Evolutionary conservation across 1,140 invertebrate species (phyloP).

Genomic region (Conopomorpha cramerella): DNA sequence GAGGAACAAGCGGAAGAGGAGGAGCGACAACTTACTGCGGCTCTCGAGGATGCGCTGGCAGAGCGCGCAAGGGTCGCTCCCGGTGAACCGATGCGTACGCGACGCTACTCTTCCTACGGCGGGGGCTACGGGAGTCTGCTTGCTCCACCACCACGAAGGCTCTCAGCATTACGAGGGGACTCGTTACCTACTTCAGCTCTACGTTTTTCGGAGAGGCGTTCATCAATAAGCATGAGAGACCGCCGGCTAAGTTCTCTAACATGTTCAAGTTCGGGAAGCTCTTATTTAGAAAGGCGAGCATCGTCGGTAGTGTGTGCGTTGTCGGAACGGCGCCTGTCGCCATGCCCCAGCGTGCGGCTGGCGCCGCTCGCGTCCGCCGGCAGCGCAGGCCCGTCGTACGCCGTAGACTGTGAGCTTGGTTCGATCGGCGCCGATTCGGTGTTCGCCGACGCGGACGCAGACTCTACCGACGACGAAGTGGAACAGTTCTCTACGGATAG

Average conservation of each 20-base stretch:
- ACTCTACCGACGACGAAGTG: slow-evolving; percentile 80
- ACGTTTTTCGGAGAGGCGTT: slow-evolving; percentile 57
- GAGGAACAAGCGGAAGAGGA: slow-evolving; percentile 73
- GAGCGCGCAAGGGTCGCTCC: slow-evolving; percentile 52
- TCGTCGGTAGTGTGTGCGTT: slow-evolving; percentile 75
- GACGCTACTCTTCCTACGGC: slow-evolving; percentile 71
- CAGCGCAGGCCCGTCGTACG: slow-evolving; percentile 70
- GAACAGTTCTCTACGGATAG: slow-evolving; percentile 81
- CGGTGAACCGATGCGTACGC: slow-evolving; percentile 55
- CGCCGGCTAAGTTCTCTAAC: slow-evolving; percentile 77
- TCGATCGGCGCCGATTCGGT: slow-evolving; percentile 77
- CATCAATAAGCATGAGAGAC: slow-evolving; percentile 60
- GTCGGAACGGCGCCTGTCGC: slow-evolving; percentile 70
- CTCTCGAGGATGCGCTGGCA: slow-evolving; percentile 69
- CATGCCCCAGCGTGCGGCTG: slow-evolving; percentile 73
- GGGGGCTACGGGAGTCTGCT: slow-evolving; percentile 72
- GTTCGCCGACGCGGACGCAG: slow-evolving; percentile 70
- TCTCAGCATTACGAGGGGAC: slow-evolving; percentile 57
- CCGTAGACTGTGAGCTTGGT: slow-evolving; percentile 70
- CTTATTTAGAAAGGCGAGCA: slow-evolving; percentile 76
- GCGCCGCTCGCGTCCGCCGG: slow-evolving; percentile 80
- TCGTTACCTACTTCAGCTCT: slow-evolving; percentile 60
- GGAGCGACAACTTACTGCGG: slow-evolving; percentile 71
- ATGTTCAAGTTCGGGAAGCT: slow-evolving; percentile 80
- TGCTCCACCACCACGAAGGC: slow-evolving; percentile 65